Conservation (phyloP, 2,113 vertebrate genomes). For the Uropsilus gracilis region DNA sequence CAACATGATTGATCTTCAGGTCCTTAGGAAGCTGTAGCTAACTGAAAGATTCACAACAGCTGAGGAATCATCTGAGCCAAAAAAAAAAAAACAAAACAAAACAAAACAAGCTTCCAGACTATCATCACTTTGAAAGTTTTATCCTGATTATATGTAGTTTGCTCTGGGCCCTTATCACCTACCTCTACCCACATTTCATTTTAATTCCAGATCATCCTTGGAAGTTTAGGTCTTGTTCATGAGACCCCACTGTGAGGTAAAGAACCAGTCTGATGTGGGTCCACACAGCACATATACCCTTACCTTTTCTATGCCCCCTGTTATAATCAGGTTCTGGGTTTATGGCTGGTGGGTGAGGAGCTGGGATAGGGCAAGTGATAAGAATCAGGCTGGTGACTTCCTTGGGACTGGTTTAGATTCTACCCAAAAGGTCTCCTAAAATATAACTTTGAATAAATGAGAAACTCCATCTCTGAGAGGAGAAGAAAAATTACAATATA, state of each 20-base stretch:
- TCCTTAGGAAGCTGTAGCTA: background rate
- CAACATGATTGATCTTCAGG: background rate
- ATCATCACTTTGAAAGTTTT: background rate
- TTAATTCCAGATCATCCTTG: background rate
- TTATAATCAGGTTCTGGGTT: background rate
- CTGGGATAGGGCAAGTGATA: background rate
- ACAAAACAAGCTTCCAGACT: conserved; percentile 11
- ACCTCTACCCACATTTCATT: background rate
- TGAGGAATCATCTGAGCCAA: background rate
- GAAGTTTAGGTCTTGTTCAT: background rate
- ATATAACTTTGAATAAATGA: background rate
- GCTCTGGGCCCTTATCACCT: background rate
- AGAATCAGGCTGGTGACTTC: background rate
- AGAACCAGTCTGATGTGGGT: background rate
- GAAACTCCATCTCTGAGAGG: background rate
- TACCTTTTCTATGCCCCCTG: background rate
- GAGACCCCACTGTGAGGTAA: background rate
- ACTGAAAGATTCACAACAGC: background rate
- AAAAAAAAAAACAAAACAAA: too few species aligned
- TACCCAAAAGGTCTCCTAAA: background rate
- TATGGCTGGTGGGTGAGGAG: background rate
- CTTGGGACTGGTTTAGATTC: background rate
- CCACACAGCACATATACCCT: background rate
- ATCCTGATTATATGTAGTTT: background rate
- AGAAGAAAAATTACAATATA: background rate